Base-by-base conservation (phyloP, 2,888 invertebrate species). In the Euclidia mi region DNA sequence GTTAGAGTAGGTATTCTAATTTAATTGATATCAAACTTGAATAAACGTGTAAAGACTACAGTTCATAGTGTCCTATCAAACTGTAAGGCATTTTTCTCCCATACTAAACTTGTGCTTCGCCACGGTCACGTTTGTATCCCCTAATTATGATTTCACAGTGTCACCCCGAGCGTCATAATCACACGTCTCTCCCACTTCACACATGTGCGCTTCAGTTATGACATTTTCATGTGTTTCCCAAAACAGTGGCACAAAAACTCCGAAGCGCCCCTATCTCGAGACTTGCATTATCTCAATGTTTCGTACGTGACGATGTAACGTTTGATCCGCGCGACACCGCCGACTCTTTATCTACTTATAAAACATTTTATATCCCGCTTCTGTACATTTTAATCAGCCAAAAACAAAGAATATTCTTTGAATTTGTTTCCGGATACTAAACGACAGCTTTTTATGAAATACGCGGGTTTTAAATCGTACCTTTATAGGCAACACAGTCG, bases 311-410 rank as follows among this genome's bases (percentile, higher is more conserved):
- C 83, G 76, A 70, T 73, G 61, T 73, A 65, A 18, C 88, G 81
- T 93, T 93, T 93, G 93, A 91, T 85, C 82, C 79, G 56, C 65
- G 84, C 86, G 87, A 86, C 80, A 85, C 90, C 90, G 90, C 79
- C 81, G 67, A 72, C 50, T 71, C 69, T 90, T 87, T 90, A 89
- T 89, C 87, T 82, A 70, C 82, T 74, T 82, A 85, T 84, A 88
- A 88, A 88, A 88, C 82, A 83, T 85, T 87, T 89, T 87, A 85
- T 84, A 80, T 76, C 74, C 81, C 79, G 89, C 93, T 90, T 88
- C 91, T 90, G 87, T 93, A 91, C 92, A 94, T 94, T 90, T 92
- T 92, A 92, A 94, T 91, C 87, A 91, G 88, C 65, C 78, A 82
- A 84, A 88, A 88, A 85, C 84, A 82, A 83, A 82, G 74, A 78